These are phyloP conservation scores for Phyllotreta striolata DNA, from an alignment of 2,888 invertebrate species.

Conservation along the genomic window DNA sequence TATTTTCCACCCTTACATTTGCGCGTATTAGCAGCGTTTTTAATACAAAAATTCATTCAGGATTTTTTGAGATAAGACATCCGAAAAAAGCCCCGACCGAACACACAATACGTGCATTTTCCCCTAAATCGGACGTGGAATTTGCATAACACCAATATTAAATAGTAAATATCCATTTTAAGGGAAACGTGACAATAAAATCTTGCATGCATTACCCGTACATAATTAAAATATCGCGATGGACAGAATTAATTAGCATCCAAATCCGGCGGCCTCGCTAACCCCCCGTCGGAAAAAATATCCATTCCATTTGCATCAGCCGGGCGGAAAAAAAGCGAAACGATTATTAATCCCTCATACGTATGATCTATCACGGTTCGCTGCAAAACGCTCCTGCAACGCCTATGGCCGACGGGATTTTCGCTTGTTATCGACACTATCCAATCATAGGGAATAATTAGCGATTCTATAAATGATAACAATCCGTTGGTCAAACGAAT, in stretches of 20 bases:
- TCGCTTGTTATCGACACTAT: too few relatives aligned
- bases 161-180: conserved; percentile 10
- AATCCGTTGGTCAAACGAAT: too few relatives aligned
- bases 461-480: too few relatives aligned
- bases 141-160: conserved; percentile 6
- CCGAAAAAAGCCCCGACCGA: too few relatives aligned
- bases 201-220: conserved; percentile 5
- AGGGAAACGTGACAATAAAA: conserved; percentile 19
- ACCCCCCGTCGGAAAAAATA: too few relatives aligned
- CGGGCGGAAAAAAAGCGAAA: background rate
- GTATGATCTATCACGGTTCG: background rate
- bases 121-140: background rate
- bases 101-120: too few relatives aligned
- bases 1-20: too few relatives aligned
- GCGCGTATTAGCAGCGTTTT: too few relatives aligned
- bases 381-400: conserved; percentile 1
- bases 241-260: conserved; percentile 14
- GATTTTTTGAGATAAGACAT: too few relatives aligned
- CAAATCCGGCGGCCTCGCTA: too few relatives aligned
- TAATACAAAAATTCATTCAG: too few relatives aligned
- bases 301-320: conserved; percentile 1
- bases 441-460: too few relatives aligned
- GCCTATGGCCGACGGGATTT: background rate
- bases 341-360: background rate
- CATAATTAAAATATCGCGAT: conserved; percentile 18